Conservation (phyloP, 2,113 vertebrate species). For the Aramus guarauna region DNA sequence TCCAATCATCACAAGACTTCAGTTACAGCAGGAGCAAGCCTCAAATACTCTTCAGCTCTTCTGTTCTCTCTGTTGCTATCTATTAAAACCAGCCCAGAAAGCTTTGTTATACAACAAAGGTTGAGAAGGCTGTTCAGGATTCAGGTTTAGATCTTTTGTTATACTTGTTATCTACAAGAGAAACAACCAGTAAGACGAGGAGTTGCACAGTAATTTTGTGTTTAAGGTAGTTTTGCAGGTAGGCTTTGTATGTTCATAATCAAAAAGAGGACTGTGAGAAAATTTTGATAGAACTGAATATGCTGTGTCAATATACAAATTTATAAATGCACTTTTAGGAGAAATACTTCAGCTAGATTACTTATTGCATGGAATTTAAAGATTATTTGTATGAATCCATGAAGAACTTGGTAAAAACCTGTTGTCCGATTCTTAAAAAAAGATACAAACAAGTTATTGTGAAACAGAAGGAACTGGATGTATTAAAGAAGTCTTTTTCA, state of each 20-base stretch:
- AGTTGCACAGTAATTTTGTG: neutral
- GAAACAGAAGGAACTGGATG: neutral
- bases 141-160: neutral
- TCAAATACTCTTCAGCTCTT: neutral
- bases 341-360: neutral
- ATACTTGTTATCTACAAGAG: neutral
- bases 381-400: neutral
- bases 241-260: neutral
- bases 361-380: neutral
- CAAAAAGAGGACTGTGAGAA: neutral
- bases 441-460: neutral
- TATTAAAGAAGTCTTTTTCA: neutral
- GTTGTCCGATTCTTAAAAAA: neutral
- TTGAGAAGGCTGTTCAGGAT: neutral
- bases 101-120: neutral
- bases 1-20: neutral
- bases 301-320: neutral
- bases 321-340: neutral
- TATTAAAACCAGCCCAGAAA: neutral
- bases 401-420: neutral
- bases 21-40: neutral
- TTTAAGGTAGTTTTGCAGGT: neutral
- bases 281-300: neutral
- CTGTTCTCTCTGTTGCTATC: neutral
- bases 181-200: neutral